Evolutionary conservation across 2,797 vertebrate genomes (phyloP).

Genomic region (Intellagama lesueurii): DNA sequence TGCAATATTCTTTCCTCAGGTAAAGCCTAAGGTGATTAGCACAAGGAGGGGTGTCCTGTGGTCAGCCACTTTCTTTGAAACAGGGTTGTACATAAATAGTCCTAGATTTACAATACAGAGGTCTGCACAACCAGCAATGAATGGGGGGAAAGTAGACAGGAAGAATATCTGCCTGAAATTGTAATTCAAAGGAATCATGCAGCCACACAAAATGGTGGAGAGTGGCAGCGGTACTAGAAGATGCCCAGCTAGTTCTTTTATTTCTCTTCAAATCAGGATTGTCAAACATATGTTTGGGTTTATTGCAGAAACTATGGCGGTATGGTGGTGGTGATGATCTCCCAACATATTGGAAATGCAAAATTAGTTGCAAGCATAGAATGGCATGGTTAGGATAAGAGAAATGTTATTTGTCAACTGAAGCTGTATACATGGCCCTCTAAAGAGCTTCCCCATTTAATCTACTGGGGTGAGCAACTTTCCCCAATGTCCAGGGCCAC

Average conservation of each 20-base stretch:
- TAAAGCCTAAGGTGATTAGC: neutral
- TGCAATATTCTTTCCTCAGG: neutral
- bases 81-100: neutral
- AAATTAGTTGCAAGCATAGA: too few species aligned
- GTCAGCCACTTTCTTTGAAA: neutral
- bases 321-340: too few species aligned
- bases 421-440: neutral
- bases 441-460: neutral
- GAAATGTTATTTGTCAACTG: neutral
- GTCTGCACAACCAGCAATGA: neutral
- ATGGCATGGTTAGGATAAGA: too few species aligned
- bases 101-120: neutral
- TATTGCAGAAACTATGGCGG: too few species aligned
- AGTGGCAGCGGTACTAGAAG: neutral
- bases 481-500: too few species aligned
- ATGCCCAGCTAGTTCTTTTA: neutral
- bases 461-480: neutral
- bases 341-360: too few species aligned
- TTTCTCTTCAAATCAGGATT: too few species aligned
- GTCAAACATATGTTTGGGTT: too few species aligned
- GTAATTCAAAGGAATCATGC: neutral
- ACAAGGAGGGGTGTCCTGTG: neutral
- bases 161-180: too few species aligned
- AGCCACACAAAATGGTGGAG: neutral
- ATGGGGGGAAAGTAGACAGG: too few species aligned